Evolutionary conservation across 2,888 invertebrate species (phyloP), one percentile per base, ranked within the genome.

Genomic region (Bellardia bayeri): DNA sequence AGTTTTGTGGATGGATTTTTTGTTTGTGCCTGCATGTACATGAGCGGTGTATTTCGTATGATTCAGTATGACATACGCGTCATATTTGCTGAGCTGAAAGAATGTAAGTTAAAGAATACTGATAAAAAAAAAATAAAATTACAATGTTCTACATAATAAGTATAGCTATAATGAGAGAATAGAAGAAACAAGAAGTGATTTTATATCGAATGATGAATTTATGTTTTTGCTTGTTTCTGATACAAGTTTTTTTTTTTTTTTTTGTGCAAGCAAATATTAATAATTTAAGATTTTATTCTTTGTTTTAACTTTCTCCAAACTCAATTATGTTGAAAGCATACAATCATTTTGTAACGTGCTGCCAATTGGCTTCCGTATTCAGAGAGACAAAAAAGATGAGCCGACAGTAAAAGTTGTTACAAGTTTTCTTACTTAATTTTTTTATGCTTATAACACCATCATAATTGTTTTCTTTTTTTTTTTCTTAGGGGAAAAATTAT

Each of bases 1-100:
- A 91, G 91, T 79, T 92, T 90, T 72, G 91, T 91, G 49, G 93
- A 93, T 88, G 93, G 93, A 16, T 91, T 91, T 75, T 93, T 93
- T 79, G 88, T 93, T 30, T 92, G 92, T 64, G 89, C 91, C 71
- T 93, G 93, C 88, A 79, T 92, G 83, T 93, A 93, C 85, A 90
- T 92, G 75, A 90, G 91, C 58, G 91, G 91, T 0, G 86, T 92
- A 23, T 92, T 93, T 87, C 90, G 91, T 56, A 90, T 92, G 86
- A 85, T 93, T 71, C 91, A 92, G 82, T 89, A 90, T 82, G 93
- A 93, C 82, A 90, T 93, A 49, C 91, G 91, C 16, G 72, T 56
- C 51, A 83, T 89, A 75, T 93, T 92, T 84, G 89, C 64, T 40
- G 89, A 90, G 72, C 78, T 91, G 76, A 87, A 88, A 76, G 88